These are phyloP conservation scores for Apomyelois bistriatella DNA, from an alignment of 2,888 invertebrate genomes.

Conservation along the genomic window DNA sequence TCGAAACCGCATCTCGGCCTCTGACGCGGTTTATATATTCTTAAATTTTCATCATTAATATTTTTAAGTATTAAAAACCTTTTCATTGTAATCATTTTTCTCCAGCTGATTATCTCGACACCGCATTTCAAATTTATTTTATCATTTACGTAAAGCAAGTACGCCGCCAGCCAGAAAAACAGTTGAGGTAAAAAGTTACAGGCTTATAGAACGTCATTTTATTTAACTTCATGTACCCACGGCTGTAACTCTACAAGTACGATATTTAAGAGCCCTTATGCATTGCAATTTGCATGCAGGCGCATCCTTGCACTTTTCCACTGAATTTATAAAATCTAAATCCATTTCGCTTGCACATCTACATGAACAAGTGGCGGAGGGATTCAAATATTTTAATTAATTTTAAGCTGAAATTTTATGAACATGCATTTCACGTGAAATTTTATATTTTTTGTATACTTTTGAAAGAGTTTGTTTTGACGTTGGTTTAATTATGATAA, in stretches of 20 bases:
- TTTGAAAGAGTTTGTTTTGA: neutral
- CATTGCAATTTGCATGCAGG: slow-evolving; percentile 9
- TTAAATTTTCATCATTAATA: too few relatives aligned
- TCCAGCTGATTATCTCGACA: too few relatives aligned
- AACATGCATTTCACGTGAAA: neutral
- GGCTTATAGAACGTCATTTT: neutral
- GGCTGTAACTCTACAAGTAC: neutral
- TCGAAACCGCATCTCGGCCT: too few relatives aligned
- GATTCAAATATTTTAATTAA: slow-evolving; percentile 4
- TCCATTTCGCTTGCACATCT: slow-evolving; percentile 9
- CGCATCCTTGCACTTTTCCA: slow-evolving; percentile 7
- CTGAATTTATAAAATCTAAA: slow-evolving; percentile 9
- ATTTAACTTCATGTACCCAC: neutral
- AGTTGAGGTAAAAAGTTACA: neutral
- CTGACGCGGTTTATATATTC: too few relatives aligned
- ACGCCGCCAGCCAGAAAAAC: too few relatives aligned
- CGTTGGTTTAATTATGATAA: too few relatives aligned
- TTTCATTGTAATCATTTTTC: too few relatives aligned
- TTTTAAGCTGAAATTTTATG: slow-evolving; percentile 1
- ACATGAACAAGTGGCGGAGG: neutral
- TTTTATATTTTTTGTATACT: neutral
- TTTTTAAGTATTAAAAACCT: too few relatives aligned
- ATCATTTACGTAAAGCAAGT: too few relatives aligned
- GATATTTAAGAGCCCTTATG: neutral
- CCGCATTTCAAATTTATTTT: too few relatives aligned